Conservation (phyloP, 2,888 invertebrate species). For the Cerastis leucographa region DNA sequence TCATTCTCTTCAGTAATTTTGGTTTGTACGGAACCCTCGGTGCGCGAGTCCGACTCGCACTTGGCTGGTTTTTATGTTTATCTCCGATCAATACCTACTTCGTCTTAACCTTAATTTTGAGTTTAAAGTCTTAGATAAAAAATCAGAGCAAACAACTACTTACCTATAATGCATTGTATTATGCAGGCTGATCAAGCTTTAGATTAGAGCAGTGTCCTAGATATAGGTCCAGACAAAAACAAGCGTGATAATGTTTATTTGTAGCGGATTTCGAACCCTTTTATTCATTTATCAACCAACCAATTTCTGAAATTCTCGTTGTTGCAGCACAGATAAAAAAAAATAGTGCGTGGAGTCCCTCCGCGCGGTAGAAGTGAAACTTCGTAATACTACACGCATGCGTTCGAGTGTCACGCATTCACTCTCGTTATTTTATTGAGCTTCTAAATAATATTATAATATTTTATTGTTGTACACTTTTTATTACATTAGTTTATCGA, state of each 20-base stretch:
- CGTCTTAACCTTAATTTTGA: neutral
- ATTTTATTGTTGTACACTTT: too few relatives aligned
- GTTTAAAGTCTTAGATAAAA: neutral
- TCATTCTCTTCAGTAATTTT: too few relatives aligned
- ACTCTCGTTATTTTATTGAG: too few relatives aligned
- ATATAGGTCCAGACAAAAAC: neutral
- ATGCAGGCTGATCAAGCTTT: neutral
- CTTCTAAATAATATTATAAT: too few relatives aligned
- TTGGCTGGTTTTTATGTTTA: too few relatives aligned
- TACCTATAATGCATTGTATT: neutral
- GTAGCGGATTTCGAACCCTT: neutral
- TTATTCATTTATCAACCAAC: neutral
- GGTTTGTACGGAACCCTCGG: too few relatives aligned
- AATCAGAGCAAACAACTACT: neutral
- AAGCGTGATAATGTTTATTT: neutral
- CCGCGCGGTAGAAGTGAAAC: too few relatives aligned
- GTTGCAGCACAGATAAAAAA: neutral
- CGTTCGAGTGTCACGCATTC: too few relatives aligned
- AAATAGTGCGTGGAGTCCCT: too few relatives aligned
- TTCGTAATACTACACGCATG: too few relatives aligned
- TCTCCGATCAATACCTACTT: neutral
- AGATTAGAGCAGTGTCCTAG: neutral
- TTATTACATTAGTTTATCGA: too few relatives aligned
- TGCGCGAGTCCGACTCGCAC: too few relatives aligned
- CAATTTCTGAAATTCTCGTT: neutral